These are phyloP conservation scores for Loriculus beryllinus DNA, from an alignment of 2,797 vertebrate genomes.

Conservation along the genomic window DNA sequence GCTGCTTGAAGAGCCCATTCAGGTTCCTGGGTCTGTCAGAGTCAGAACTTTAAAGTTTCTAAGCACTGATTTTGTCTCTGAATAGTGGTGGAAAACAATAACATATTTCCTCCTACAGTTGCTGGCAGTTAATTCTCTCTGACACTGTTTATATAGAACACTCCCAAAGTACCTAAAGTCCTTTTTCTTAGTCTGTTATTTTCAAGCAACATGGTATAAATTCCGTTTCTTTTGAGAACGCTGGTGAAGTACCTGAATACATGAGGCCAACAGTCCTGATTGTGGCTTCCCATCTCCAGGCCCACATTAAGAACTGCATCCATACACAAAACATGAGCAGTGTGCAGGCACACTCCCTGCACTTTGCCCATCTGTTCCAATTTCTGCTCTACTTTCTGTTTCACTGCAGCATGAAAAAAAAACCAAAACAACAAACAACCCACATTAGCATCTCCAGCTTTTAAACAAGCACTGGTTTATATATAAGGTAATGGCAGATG, in stretches of 20 bases:
- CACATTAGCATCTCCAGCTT: neutral
- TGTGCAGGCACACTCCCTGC: conserved; percentile 89
- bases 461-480: neutral
- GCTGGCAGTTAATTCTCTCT: neutral
- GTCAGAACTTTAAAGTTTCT: neutral
- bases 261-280: conserved; percentile 96
- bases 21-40: neutral
- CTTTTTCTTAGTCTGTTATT: neutral
- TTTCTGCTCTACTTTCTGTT: conserved; percentile 91
- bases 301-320: conserved; percentile 95
- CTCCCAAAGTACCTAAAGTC: neutral
- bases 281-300: conserved; percentile 98
- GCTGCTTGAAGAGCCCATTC: neutral
- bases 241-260: conserved; percentile 86
- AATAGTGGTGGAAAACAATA: neutral
- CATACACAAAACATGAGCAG: conserved; percentile 95
- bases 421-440: neutral
- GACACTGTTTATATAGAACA: neutral
- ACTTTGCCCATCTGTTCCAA: conserved; percentile 90
- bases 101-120: neutral
- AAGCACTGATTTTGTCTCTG: neutral
- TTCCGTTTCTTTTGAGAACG: neutral
- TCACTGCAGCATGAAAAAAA: conserved; percentile 76
- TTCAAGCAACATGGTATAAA: neutral
- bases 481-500: neutral